Evolutionary conservation across 2,888 invertebrate genomes (phyloP).

Genomic region (Poecilus cupreus): DNA sequence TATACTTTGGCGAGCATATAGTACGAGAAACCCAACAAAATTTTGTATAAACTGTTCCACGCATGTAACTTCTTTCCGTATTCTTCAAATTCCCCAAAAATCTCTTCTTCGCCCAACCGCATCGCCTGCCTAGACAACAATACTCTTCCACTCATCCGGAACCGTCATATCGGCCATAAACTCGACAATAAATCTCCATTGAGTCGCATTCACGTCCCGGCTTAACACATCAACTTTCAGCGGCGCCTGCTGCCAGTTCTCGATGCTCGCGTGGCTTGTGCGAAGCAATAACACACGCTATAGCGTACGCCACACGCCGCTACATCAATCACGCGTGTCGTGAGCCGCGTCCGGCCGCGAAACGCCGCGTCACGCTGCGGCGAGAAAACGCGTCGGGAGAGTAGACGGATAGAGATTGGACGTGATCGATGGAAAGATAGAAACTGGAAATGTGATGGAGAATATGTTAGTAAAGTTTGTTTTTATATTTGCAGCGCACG

Average conservation of each 20-base stretch:
- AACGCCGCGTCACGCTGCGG: neutral
- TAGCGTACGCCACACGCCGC: neutral
- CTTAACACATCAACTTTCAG: constrained; percentile 14
- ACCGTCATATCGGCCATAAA: neutral
- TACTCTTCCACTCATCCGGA: neutral
- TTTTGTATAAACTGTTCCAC: too few relatives aligned
- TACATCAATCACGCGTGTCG: neutral
- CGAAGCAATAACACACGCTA: constrained; percentile 10
- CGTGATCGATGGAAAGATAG: too few relatives aligned
- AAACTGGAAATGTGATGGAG: too few relatives aligned
- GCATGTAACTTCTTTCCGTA: too few relatives aligned
- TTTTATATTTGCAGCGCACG: too few relatives aligned
- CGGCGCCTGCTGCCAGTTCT: neutral
- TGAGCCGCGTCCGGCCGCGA: neutral
- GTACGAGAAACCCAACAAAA: too few relatives aligned
- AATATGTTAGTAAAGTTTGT: too few relatives aligned
- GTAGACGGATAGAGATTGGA: neutral
- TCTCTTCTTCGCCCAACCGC: neutral
- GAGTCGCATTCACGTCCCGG: neutral
- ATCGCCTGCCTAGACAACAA: neutral
- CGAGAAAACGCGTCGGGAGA: neutral
- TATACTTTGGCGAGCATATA: too few relatives aligned
- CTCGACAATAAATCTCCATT: neutral
- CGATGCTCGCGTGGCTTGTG: too few relatives aligned
- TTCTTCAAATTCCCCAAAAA: too few relatives aligned